phyloP scores from a whole-genome alignment of 2,113 vertebrate genomes.

The Neopipo cinnamomea region DNA sequence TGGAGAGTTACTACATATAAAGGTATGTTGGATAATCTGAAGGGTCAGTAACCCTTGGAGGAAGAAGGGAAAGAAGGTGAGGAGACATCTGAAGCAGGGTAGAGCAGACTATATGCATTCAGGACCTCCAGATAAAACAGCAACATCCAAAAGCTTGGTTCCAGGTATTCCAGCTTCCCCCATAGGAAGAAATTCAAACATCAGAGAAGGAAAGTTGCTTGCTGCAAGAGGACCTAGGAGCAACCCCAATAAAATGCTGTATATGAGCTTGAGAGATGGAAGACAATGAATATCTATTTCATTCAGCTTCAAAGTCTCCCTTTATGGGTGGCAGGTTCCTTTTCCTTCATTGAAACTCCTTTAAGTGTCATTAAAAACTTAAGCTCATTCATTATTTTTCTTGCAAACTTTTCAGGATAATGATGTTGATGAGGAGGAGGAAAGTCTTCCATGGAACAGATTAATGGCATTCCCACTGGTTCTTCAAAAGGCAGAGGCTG shows the following conservation, averaged over 20 bases:
- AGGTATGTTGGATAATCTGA: not conserved
- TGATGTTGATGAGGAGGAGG: not conserved
- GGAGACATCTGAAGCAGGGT: not conserved
- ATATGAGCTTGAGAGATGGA: not conserved
- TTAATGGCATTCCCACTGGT: not conserved
- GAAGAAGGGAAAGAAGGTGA: not conserved
- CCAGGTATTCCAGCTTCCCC: not conserved
- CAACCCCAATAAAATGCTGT: not conserved
- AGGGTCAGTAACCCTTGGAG: not conserved
- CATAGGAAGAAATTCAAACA: not conserved
- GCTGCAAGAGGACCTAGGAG: not conserved
- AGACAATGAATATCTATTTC: not conserved
- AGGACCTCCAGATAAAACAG: not conserved
- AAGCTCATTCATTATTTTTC: not conserved
- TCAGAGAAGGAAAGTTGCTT: not conserved
- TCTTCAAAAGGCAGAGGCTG: not conserved
- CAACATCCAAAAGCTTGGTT: not conserved
- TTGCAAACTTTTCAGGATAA: not conserved
- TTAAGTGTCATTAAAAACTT: not conserved
- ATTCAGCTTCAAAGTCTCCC: not conserved
- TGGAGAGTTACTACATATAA: fast-evolving
- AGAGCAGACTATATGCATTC: not conserved
- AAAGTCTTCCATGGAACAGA: not conserved
- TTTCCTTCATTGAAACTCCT: no score
- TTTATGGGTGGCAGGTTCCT: not conserved